Percentiles rank a stretch among this genome's conserved stretches.
These are phyloP conservation scores for Chamaea fasciata DNA, from an alignment of 2,113 vertebrate genomes.

Conservation along the genomic window DNA sequence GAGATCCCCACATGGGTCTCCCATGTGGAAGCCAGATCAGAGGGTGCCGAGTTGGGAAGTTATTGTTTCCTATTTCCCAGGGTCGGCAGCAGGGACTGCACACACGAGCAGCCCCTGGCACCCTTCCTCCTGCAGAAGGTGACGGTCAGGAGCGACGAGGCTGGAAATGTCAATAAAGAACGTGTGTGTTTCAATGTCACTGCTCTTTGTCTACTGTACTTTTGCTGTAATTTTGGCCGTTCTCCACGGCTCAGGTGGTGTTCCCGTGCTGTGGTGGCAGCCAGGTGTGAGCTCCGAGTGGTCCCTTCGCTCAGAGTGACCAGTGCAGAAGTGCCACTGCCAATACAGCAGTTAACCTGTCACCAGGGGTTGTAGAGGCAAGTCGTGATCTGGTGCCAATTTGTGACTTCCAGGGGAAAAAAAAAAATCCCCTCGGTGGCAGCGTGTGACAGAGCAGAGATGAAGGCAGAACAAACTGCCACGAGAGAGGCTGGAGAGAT, in stretches of 20 bases:
- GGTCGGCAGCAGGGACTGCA: background rate
- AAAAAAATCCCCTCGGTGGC: background rate
- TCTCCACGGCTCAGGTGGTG: accelerated
- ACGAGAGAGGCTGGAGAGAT: background rate
- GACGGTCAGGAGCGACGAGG: background rate
- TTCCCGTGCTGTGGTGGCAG: background rate
- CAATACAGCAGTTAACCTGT: background rate
- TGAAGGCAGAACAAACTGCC: background rate
- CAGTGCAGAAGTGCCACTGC: background rate
- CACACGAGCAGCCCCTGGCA: background rate
- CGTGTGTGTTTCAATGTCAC: background rate
- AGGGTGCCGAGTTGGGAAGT: background rate
- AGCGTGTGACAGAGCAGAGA: background rate
- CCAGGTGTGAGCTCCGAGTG: accelerated
- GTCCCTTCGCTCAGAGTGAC: accelerated
- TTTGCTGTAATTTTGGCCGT: accelerated
- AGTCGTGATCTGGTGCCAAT: background rate
- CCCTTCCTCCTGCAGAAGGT: background rate
- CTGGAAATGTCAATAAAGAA: background rate
- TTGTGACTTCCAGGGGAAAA: background rate
- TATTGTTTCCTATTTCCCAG: background rate
- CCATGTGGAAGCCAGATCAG: background rate
- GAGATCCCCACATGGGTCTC: background rate
- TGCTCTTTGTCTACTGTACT: background rate
- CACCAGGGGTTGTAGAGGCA: background rate